Evolutionary conservation across 2,113 vertebrate species (phyloP).

Genomic region (Smithornis capensis): DNA sequence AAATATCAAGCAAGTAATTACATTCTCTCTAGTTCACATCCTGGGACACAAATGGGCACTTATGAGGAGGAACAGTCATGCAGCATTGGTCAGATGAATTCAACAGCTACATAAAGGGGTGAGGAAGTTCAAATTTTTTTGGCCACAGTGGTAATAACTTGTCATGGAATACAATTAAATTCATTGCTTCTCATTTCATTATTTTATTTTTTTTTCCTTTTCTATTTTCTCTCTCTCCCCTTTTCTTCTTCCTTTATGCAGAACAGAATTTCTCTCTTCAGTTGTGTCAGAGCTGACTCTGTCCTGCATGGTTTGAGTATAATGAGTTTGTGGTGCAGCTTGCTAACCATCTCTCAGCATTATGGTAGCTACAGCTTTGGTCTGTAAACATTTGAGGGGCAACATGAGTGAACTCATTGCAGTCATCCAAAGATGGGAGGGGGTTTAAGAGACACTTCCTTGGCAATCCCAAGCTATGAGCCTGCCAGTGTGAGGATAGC

Average conservation of each 20-base stretch:
- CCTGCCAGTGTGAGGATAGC: neutral
- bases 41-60: neutral
- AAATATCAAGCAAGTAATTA: neutral
- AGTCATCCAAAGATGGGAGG: neutral
- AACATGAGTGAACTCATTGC: neutral
- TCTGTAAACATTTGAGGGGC: neutral
- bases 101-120: neutral
- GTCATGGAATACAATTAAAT: neutral
- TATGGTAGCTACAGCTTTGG: neutral
- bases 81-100: neutral
- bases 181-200: neutral
- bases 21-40: neutral
- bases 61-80: neutral
- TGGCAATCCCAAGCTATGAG: neutral
- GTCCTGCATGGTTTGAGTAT: rapidly evolving
- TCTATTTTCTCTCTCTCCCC: neutral
- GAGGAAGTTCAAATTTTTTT: neutral
- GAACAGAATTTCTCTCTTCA: neutral
- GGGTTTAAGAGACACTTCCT: neutral
- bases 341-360: neutral
- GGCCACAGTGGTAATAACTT: neutral
- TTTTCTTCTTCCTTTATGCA: neutral
- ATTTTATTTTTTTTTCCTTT: neutral
- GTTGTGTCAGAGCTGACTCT: neutral
- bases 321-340: neutral